Percentiles rank a stretch among this genome's conserved stretches.
Conservation (phyloP, 2,888 invertebrate species). For the Pandemis corylana region DNA sequence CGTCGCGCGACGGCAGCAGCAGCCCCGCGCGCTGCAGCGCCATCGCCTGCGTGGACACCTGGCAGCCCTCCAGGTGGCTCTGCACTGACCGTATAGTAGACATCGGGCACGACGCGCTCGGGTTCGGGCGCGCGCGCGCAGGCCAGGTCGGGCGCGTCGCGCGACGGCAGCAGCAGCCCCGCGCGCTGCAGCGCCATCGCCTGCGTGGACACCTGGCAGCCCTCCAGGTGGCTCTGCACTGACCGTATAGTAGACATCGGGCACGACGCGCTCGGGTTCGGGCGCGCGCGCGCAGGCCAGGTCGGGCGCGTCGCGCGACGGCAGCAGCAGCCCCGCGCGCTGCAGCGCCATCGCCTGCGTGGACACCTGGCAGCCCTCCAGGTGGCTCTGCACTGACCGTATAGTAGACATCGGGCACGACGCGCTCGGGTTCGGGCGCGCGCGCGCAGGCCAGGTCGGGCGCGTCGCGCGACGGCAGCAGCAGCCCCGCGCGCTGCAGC, state of each 20-base stretch:
- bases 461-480: constrained; percentile 98
- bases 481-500: constrained; percentile 95
- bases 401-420: constrained; percentile 97
- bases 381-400: constrained; percentile 86
- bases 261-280: constrained; percentile 97
- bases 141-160: constrained; percentile 98
- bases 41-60: constrained; percentile 83
- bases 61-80: no score
- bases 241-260: constrained; percentile 97
- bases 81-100: constrained; percentile 93
- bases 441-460: constrained; percentile 98
- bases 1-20: constrained; percentile 98
- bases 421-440: constrained; percentile 96
- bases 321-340: constrained; percentile 95
- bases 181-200: constrained; percentile 97
- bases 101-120: constrained; percentile 98
- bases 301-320: constrained; percentile 98
- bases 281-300: constrained; percentile 98
- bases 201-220: no score
- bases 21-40: constrained; percentile 97
- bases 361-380: no score
- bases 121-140: constrained; percentile 97
- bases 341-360: constrained; percentile 93
- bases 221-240: not conserved
- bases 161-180: constrained; percentile 96